A percentile compares a stretch with the other conserved stretches of the same genome.
These are phyloP conservation scores for Elmis aenea DNA, from an alignment of 2,888 invertebrate species.

Conservation along the genomic window DNA sequence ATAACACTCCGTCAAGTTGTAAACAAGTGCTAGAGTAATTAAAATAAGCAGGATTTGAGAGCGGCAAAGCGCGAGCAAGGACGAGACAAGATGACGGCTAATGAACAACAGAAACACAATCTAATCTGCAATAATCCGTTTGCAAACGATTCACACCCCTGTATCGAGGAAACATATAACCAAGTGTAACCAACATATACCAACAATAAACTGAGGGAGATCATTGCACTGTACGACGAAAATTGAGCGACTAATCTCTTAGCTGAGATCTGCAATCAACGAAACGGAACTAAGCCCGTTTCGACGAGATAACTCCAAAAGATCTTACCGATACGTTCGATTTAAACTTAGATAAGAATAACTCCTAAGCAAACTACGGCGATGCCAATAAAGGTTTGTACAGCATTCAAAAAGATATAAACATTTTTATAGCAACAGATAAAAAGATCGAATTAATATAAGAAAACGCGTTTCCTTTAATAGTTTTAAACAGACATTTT, in stretches of 20 bases:
- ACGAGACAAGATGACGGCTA: slow-evolving; percentile 22
- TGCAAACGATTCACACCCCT: slow-evolving; percentile 23
- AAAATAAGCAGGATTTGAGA: slow-evolving; percentile 20
- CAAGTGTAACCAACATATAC: slow-evolving; percentile 18
- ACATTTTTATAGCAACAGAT: too few relatives aligned
- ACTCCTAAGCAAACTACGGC: not conserved
- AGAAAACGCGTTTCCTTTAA: too few relatives aligned
- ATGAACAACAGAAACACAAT: slow-evolving; percentile 29
- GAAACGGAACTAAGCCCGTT: slow-evolving; percentile 32
- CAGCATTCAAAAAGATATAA: too few relatives aligned
- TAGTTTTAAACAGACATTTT: too few relatives aligned
- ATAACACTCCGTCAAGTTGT: too few relatives aligned
- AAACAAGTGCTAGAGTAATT: too few relatives aligned
- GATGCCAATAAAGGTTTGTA: too few relatives aligned
- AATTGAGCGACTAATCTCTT: slow-evolving; percentile 37
- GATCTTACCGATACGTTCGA: slow-evolving; percentile 6
- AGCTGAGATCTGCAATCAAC: slow-evolving; percentile 36
- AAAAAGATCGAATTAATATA: too few relatives aligned
- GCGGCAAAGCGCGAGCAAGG: too few relatives aligned
- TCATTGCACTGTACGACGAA: slow-evolving; percentile 25
- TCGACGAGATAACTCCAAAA: slow-evolving; percentile 17
- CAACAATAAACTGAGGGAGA: slow-evolving; percentile 19
- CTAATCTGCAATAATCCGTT: slow-evolving; percentile 28
- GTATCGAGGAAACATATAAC: slow-evolving; percentile 21
- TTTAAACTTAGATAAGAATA: too few relatives aligned